Base-by-base conservation (phyloP, 2,888 invertebrate genomes). In the Lasioglossum leucozonium region DNA sequence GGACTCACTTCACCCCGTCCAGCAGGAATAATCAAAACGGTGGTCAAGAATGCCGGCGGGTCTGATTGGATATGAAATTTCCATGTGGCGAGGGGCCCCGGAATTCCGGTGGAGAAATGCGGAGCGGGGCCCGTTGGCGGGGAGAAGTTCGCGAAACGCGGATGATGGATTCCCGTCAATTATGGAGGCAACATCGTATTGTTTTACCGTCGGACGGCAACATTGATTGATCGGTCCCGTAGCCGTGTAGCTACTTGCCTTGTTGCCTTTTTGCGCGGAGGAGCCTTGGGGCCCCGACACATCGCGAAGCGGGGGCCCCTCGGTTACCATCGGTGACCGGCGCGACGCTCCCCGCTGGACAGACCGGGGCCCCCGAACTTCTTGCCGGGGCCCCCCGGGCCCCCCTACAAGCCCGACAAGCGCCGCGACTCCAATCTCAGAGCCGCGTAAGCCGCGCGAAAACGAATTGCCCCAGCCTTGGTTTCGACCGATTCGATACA, bases 81-180 rank as follows among this genome's bases (percentile, higher is more conserved):
- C 44, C 85, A 81, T 85, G 75, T 76, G 67, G 58, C 86, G 55
- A 42, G 62, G 72, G 77, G 44, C n/a, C 34, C 69, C 72, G 86
- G 77, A 85, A 84, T 85, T 85, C 79, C 81, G 81, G 67, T 40
- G 72, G 69, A 30, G 72, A 83, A 81, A 79, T 77, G 40, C 72
- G 37, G 47, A 16, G 26, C 72, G 34, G 72, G 62, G 37, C 62
- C 40, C 37, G 67, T 71, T 85, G 82, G 75, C 72, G 75, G 82
- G 51, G 51, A 51, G 87, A 86, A 91, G 90, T 51, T 92, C 89
- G 92, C 92, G 93, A 93, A 93, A 93, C 91, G 92, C 92, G 93
- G 93, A 95, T 95, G 95, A 95, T 94, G 93, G 94, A 95, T 95
- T 93, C 94, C 94, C 95, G 94, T 95, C 95, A 95, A 95, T 95